Evolutionary conservation across 2,113 vertebrate species (phyloP).

Genomic region (Etheostoma spectabile): DNA sequence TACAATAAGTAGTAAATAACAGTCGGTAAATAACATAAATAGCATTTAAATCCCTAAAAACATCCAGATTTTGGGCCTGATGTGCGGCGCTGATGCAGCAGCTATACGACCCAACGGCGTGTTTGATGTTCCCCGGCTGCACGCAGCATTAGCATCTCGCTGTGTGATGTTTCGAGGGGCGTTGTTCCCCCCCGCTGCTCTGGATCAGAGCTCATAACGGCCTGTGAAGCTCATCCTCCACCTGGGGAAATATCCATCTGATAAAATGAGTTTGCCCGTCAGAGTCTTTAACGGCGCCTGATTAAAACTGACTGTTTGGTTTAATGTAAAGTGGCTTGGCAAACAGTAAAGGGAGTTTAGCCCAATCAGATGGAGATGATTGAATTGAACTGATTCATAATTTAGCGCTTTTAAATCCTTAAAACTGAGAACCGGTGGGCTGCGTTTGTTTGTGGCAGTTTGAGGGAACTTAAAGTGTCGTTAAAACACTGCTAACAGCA

Average conservation of each 20-base stretch:
- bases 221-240: conserved; percentile 40
- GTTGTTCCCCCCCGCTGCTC: too few species aligned
- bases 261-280: conserved; percentile 52
- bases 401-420: conserved; percentile 63
- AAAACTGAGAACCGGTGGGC: conserved; percentile 34
- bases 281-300: conserved; percentile 55
- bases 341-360: conserved; percentile 55
- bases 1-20: too few species aligned
- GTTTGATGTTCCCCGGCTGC: too few species aligned
- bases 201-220: conserved; percentile 45
- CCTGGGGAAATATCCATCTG: conserved; percentile 60
- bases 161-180: too few species aligned
- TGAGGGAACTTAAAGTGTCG: background rate
- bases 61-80: too few species aligned
- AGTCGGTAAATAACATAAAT: too few species aligned
- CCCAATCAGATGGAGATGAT: conserved; percentile 60
- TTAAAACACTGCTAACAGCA: background rate
- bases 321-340: conserved; percentile 60
- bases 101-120: too few species aligned
- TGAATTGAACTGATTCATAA: conserved; percentile 71
- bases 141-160: too few species aligned
- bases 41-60: too few species aligned
- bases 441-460: background rate
- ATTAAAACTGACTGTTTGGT: conserved; percentile 62
- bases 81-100: too few species aligned